Evolutionary conservation across 2,113 vertebrate genomes (phyloP), one percentile per base, ranked within the genome.

Genomic region (Emydura subglobosa): DNA sequence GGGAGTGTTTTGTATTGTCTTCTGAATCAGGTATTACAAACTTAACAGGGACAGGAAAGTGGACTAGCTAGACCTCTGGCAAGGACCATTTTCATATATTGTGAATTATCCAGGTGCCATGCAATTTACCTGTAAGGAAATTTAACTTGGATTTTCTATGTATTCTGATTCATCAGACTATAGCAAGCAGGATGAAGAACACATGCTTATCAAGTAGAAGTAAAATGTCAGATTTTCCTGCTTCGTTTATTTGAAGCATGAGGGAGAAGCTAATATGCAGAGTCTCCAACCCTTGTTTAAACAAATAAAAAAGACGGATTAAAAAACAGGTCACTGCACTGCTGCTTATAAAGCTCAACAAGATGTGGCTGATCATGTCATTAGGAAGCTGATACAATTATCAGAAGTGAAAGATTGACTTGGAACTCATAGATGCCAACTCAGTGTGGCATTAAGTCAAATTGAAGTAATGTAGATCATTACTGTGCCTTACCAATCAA

Each of bases 141-240:
- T 93, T 90, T 91, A 88, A 3, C 86, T 92, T 92, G 34, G 89
- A 88, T 93, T 95, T 95, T 85, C 44, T 94, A 92, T 83, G 55
- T 55, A 87, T 92, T 94, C 86, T 93, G 85, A 90, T 86, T 89
- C 89, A 51, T 65, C 61, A 85, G 55, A 84, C 54, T 85, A 89
- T 29, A 91, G 47, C 21, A 91, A 82, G 74, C 10, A 90, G 93
- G 72, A 92, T 78, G 29, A 94, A 90, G 14, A 91, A 91, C 7
- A 7, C 34, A 9, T 61, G 68, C 51, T 87, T 80, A 9, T 24
- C 65, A 85, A 83, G 65, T 39, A 57, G 44, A 86, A 4, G 4
- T 42, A 82, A 90, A 95, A 84, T 57, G 82, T 44, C 85, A 83
- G 55, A 6, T 93, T 79, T 89, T 92, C 27, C 42, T 68, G 25